Conservation (phyloP, 2,113 vertebrate species). For the Ramphastos sulfuratus region DNA sequence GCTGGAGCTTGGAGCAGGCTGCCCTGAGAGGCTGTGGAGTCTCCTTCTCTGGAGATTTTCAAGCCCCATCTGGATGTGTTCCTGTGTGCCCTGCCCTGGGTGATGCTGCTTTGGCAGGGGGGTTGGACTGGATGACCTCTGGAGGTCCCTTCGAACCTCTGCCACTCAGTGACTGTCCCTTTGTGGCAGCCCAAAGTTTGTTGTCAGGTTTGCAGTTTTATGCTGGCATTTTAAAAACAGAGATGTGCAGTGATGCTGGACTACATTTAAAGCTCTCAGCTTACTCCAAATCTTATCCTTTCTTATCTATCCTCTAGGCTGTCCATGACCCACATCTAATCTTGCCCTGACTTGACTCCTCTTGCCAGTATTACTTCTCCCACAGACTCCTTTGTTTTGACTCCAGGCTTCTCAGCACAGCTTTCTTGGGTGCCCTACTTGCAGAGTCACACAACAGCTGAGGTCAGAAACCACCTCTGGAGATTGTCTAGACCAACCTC, state of each 20-base stretch:
- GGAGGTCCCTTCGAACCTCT: too few species aligned
- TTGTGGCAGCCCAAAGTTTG: not conserved
- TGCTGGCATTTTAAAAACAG: not conserved
- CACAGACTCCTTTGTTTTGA: not conserved
- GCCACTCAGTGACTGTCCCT: not conserved
- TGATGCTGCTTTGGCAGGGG: too few species aligned
- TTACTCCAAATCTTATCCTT: not conserved
- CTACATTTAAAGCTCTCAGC: not conserved
- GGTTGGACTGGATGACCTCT: too few species aligned
- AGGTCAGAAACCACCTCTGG: not conserved
- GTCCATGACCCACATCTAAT: not conserved
- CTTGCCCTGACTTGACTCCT: not conserved
- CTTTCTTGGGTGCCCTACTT: not conserved
- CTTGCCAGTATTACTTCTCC: not conserved
- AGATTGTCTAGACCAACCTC: not conserved
- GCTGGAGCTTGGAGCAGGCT: too few species aligned
- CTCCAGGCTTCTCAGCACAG: not conserved
- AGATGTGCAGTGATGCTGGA: not conserved
- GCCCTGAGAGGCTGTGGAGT: too few species aligned
- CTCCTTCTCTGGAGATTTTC: too few species aligned
- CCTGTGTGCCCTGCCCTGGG: too few species aligned
- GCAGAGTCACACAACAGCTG: not conserved
- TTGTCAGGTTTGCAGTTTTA: not conserved
- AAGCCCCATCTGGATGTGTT: too few species aligned
- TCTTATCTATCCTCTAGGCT: not conserved